A percentile compares a stretch with the other conserved stretches of the same genome.
Evolutionary conservation across 2,888 invertebrate genomes (phyloP).

Genomic region (Pristionchus japonicus): DNA sequence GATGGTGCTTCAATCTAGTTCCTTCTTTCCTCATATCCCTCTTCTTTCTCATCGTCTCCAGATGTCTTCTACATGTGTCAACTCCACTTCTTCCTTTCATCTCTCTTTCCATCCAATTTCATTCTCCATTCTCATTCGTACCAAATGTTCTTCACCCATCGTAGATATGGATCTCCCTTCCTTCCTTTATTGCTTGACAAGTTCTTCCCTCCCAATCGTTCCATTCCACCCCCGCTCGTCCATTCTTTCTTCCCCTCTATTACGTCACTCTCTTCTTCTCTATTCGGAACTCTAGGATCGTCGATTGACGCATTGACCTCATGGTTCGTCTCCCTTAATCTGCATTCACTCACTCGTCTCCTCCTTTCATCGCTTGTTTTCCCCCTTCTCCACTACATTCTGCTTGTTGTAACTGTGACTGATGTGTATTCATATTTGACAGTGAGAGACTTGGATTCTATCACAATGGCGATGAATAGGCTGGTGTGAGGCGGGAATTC

Average conservation of each 20-base stretch:
- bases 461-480: not conserved
- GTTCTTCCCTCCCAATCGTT: slow-evolving; percentile 31
- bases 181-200: slow-evolving; percentile 33
- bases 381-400: slow-evolving; percentile 20
- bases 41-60: not conserved
- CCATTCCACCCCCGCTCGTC: not conserved
- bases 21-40: not conserved
- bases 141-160: slow-evolving; percentile 39
- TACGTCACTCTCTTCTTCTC: not conserved
- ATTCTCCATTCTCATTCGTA: slow-evolving; percentile 36
- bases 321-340: not conserved
- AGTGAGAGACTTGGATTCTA: not conserved
- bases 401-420: slow-evolving; percentile 13
- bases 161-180: slow-evolving; percentile 34
- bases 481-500: not conserved
- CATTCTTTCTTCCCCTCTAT: not conserved
- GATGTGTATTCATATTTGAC: slow-evolving; percentile 20
- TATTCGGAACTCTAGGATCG: not conserved
- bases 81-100: slow-evolving; percentile 28
- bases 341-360: not conserved
- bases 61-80: slow-evolving; percentile 29
- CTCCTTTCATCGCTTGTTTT: slow-evolving; percentile 26
- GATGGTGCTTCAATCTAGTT: not conserved
- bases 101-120: slow-evolving; percentile 8
- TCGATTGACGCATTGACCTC: slow-evolving; percentile 21